Evolutionary conservation across 2,797 vertebrate genomes (phyloP).

Genomic region (Todus mexicanus): DNA sequence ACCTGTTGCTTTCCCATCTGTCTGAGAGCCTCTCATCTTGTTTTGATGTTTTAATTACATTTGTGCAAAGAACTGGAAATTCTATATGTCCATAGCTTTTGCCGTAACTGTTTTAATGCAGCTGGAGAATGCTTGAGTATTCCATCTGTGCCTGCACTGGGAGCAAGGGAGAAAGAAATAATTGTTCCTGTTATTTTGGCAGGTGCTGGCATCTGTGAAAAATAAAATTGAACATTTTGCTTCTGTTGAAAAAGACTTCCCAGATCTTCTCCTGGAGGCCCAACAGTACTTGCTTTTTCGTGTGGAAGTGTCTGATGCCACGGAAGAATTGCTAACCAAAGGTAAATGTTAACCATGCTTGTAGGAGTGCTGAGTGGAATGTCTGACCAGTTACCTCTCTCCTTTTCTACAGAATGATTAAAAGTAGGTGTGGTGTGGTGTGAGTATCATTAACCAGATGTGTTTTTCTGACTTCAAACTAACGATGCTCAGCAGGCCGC

Average conservation of each 20-base stretch:
- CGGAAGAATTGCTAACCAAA: slow-evolving; percentile 58
- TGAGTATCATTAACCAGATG: slow-evolving; percentile 23
- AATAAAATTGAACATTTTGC: slow-evolving; percentile 92
- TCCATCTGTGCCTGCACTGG: neutral
- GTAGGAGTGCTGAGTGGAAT: neutral
- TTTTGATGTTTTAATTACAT: neutral
- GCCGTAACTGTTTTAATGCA: neutral
- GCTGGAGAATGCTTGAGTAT: neutral
- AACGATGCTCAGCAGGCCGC: neutral
- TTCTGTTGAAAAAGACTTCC: slow-evolving; percentile 83
- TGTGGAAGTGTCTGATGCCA: slow-evolving; percentile 72
- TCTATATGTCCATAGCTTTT: neutral
- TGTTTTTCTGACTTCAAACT: neutral
- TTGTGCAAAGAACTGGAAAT: neutral
- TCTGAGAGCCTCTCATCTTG: neutral
- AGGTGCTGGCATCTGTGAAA: slow-evolving; percentile 96
- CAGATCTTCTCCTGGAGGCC: slow-evolving; percentile 86
- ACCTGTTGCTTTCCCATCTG: neutral
- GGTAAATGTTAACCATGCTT: slow-evolving; percentile 34
- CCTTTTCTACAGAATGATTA: neutral
- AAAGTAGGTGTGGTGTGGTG: neutral
- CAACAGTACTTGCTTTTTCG: slow-evolving; percentile 92
- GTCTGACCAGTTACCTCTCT: neutral
- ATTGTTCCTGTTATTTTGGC: slow-evolving; percentile 43
- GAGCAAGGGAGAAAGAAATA: neutral